These are phyloP conservation scores for Ophion costatus DNA, from an alignment of 2,888 invertebrate species.

Conservation along the genomic window DNA sequence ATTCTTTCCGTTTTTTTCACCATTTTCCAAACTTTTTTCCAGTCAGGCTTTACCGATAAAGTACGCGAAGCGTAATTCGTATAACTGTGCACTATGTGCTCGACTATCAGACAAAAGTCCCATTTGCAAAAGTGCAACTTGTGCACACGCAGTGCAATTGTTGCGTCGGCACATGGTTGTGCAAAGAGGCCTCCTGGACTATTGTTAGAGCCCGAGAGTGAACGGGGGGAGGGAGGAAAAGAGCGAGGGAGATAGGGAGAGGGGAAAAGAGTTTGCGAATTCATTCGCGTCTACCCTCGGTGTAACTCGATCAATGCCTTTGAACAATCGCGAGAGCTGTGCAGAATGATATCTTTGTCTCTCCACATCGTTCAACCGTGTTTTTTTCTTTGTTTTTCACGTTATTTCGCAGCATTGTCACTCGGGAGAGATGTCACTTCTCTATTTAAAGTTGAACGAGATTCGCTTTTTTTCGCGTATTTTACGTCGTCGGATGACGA, in stretches of 20 bases:
- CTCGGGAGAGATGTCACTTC: slow-evolving; percentile 23
- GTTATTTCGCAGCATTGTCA: slow-evolving; percentile 22
- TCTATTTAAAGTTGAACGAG: slow-evolving; percentile 40
- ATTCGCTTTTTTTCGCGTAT: slow-evolving; percentile 30
- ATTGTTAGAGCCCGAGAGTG: slow-evolving; percentile 7
- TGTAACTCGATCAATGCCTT: slow-evolving; percentile 61
- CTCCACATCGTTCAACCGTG: slow-evolving; percentile 34
- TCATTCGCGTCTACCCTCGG: slow-evolving; percentile 8
- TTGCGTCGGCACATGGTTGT: background rate
- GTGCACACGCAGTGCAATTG: slow-evolving; percentile 39
- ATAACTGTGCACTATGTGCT: slow-evolving; percentile 1
- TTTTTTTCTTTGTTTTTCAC: slow-evolving; percentile 41
- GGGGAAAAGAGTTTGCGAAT: slow-evolving; percentile 32
- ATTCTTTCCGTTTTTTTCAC: background rate
- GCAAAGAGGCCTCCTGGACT: slow-evolving; percentile 8
- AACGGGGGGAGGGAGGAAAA: background rate
- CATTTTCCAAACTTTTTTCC: background rate
- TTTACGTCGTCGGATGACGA: slow-evolving; percentile 48
- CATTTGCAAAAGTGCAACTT: slow-evolving; percentile 42
- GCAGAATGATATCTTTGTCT: slow-evolving; percentile 48
- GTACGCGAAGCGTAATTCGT: slow-evolving; percentile 1
- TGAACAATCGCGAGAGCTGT: slow-evolving; percentile 56
- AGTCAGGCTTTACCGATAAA: slow-evolving; percentile 4
- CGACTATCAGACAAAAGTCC: slow-evolving; percentile 19
- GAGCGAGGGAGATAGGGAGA: background rate